Conservation (phyloP, 2,888 invertebrate species). For the Podabrus alpinus region DNA sequence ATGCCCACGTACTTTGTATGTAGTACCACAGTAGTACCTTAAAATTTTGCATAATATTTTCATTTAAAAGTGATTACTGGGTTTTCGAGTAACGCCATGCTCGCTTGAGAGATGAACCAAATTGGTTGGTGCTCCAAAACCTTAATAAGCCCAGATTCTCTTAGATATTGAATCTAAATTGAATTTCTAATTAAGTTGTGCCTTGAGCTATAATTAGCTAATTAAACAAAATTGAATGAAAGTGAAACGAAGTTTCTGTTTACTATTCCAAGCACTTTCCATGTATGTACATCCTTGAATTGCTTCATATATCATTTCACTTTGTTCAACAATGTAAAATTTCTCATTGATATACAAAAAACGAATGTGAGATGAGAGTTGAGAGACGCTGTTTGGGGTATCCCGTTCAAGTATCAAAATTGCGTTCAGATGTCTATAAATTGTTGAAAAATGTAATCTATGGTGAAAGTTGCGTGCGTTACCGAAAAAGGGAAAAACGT, state of each 20-base stretch:
- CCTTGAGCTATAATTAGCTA: neutral
- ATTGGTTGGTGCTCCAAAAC: neutral
- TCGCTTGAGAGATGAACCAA: neutral
- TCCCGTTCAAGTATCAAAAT: neutral
- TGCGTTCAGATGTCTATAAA: too few relatives aligned
- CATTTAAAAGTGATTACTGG: neutral
- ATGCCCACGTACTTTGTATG: too few relatives aligned
- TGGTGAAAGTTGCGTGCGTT: too few relatives aligned
- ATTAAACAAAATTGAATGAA: neutral
- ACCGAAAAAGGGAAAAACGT: too few relatives aligned
- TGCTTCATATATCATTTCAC: neutral
- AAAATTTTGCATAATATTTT: neutral
- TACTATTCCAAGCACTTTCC: neutral
- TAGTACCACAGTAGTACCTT: neutral
- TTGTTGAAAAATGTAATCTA: too few relatives aligned
- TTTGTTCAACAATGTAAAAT: neutral
- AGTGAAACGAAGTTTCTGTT: neutral
- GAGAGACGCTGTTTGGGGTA: neutral
- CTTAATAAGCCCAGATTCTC: neutral
- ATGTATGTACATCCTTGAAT: neutral
- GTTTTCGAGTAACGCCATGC: neutral
- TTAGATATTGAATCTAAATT: neutral
- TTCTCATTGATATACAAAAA: neutral
- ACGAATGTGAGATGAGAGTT: neutral
- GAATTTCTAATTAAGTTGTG: neutral